A percentile compares a stretch with the other conserved stretches of the same genome.
Conservation (phyloP, 2,888 invertebrate species). For the Euspilapteryx auroguttella region DNA sequence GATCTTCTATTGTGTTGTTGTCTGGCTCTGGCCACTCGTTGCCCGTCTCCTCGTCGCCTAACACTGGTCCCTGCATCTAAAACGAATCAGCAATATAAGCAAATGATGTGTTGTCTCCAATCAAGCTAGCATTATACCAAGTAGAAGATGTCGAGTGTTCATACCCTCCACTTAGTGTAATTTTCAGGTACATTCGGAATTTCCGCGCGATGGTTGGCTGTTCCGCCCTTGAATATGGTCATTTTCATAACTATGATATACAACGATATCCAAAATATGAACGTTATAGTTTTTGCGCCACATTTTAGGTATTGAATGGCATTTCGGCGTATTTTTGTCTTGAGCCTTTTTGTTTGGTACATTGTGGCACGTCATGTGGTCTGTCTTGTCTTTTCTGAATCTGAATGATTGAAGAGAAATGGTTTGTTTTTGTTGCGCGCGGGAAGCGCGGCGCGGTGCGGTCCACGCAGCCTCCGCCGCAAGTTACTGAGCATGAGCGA, state of each 20-base stretch:
- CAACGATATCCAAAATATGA: constrained; percentile 46
- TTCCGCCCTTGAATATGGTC: constrained; percentile 46
- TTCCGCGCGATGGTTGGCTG: constrained; percentile 26
- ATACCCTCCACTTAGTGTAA: constrained; percentile 51
- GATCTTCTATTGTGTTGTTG: constrained; percentile 37
- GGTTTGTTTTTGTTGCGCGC: constrained; percentile 1
- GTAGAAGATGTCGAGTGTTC: too few species aligned
- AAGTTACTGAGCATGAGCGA: constrained; percentile 46
- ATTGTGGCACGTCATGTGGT: constrained; percentile 37
- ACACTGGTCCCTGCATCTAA: constrained; percentile 39
- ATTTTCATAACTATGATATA: constrained; percentile 50
- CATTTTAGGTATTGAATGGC: constrained; percentile 38
- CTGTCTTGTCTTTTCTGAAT: constrained; percentile 9
- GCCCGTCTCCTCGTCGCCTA: constrained; percentile 24
- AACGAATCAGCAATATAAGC: too few species aligned
- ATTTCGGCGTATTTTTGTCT: constrained; percentile 28
- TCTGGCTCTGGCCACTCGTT: constrained; percentile 33
- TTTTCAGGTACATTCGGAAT: constrained; percentile 45
- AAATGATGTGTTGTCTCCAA: too few species aligned
- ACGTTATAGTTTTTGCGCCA: constrained; percentile 44
- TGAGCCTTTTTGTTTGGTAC: constrained; percentile 30
- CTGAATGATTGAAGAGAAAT: constrained; percentile 9
- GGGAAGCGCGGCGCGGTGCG: neutral
- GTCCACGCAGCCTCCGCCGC: constrained; percentile 32
- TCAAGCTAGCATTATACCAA: too few species aligned